Base-by-base conservation (phyloP, 1,140 invertebrate species). In the Portunus trituberculatus region DNA sequence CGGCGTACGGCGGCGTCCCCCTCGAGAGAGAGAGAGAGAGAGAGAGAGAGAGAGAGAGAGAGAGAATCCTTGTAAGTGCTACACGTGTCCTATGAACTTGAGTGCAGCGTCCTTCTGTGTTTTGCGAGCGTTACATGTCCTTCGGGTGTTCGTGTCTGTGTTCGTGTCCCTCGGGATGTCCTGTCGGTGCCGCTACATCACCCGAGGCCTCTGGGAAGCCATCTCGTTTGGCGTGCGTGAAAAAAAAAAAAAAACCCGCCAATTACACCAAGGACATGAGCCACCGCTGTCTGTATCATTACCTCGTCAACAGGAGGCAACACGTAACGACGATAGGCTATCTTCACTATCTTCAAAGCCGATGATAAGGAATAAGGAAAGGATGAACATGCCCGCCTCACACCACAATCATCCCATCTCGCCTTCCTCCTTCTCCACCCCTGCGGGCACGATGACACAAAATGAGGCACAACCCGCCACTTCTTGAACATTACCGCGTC, bases 21-120 rank as follows among this genome's bases (percentile, higher is more conserved):
- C 67, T n/a, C 16, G 20, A 76, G 20, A 76, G 25, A 20, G 67
- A 76, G n/a, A 76, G n/a, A n/a, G 67, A 76, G 67, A 76, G 67
- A 76, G 67, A 76, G 67, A 76, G 67, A 76, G 67, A 76, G 67
- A 76, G 67, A 76, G 67, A 76, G 67, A 76, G 67, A 76, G 67
- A 25, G 67, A 25, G n/a, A 76, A n/a, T n/a, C 20, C 16, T 25
- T n/a, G n/a, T 7, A n/a, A 76, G 67, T 20, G 67, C 25, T 76
- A 25, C 20, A 20, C 25, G 67, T n/a, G 67, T 76, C 6, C 52
- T 59, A 59, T 59, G 52, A 76, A 7, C 67, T 20, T 76, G 16
- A 8, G n/a, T 76, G n/a, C n/a, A 8, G n/a, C 20, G n/a, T 76
- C 67, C 67, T 76, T 76, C 67, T n/a, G n/a, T 12, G 67, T n/a